A percentile compares a stretch with the other conserved stretches of the same genome.
phyloP scores from a whole-genome alignment of 2,113 vertebrate genomes.

The Gobio gobio region DNA sequence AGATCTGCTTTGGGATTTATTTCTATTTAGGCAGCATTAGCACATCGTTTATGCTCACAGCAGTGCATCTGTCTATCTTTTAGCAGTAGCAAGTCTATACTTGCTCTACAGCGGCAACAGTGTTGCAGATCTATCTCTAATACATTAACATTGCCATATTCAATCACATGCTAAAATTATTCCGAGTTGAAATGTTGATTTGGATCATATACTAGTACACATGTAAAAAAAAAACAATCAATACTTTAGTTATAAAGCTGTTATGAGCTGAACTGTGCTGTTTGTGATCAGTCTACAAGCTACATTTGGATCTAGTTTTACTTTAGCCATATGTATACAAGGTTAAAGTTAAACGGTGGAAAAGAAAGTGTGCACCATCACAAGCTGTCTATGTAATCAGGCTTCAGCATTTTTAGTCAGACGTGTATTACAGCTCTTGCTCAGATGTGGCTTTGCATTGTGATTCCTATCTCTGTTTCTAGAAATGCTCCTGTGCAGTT shows the following conservation, averaged over 20 bases:
- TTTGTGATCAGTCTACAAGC: neutral
- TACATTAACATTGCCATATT: too few species aligned
- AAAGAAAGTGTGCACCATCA: neutral
- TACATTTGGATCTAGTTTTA: neutral
- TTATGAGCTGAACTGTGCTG: neutral
- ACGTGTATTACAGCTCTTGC: conserved; percentile 27
- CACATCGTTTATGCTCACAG: too few species aligned
- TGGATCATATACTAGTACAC: too few species aligned
- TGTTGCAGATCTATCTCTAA: neutral
- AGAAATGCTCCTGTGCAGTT: neutral
- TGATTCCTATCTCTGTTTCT: conserved; percentile 37
- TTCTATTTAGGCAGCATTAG: too few species aligned
- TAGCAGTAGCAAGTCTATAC: too few species aligned
- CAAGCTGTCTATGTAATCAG: neutral
- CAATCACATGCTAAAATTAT: too few species aligned
- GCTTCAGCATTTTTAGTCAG: conserved; percentile 32
- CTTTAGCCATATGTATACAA: neutral
- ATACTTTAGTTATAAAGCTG: neutral
- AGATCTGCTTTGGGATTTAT: too few species aligned
- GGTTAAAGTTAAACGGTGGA: neutral
- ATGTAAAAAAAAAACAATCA: neutral
- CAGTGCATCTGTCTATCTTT: too few species aligned
- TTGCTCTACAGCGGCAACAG: too few species aligned
- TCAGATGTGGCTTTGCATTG: conserved; percentile 36
- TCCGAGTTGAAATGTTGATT: too few species aligned